Base-by-base conservation (phyloP, 1,140 invertebrate genomes). In the Zaprionus tsacasi region DNA sequence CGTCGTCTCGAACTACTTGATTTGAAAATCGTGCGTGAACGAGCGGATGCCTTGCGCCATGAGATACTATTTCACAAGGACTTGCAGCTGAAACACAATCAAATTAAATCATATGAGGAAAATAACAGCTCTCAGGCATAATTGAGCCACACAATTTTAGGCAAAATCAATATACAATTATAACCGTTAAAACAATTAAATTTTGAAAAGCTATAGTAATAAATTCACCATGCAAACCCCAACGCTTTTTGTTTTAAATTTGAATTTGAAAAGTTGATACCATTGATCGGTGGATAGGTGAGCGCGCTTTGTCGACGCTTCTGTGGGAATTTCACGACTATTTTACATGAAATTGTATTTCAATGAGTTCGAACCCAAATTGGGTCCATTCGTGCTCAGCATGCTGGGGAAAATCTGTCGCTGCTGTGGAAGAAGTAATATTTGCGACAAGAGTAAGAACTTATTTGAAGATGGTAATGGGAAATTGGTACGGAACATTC, bases 21-120 rank as follows among this genome's bases (percentile, higher is more conserved):
- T 43, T 36, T 91, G 3, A 91, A 91, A 52, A 79, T 91, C 8
- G 70, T 72, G 12, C 78, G 90, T 11, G 90, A 91, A 59, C 77
- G 86, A 2, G 86, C 91, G 36, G 90, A 91, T 33, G 72, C 91
- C 11, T 25, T 91, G 43, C 86, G 85, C 4, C 73, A 71, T 38
- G 70, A 90, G 21, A 79, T 91, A 61, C 60, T 88, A 5, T 91
- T 91, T 11, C 87, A 91, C 40, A 91, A 91, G 68, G 83, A 88
- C 8, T 69, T 91, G 45, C 86, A 91, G 40, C 68, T 91, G 4
- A 85, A 78, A 7, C 82, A 91, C 21, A 78, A 75, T 65, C 65
- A 72, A 15, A 70, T 87, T 7, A 83, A 75, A 45, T 52, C 77
- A 2, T 89, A 70, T 15, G 83, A 87, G n/a, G 82, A 87, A 52